Percentiles rank a stretch among this genome's conserved stretches.
phyloP scores from a whole-genome alignment of 2,113 vertebrate species.

The Lasiurus cinereus region DNA sequence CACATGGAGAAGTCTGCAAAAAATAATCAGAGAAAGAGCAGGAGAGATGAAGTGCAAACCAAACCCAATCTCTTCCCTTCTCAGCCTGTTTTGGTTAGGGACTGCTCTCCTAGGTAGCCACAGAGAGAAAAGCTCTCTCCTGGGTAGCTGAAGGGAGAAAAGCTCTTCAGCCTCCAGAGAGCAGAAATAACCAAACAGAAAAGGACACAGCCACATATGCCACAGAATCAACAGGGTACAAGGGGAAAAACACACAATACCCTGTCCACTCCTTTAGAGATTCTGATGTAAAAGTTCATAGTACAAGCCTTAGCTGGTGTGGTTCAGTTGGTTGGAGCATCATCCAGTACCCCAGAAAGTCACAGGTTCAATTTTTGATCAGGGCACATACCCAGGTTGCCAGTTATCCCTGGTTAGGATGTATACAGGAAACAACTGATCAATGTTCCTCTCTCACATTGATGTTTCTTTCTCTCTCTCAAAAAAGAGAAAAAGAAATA shows the following conservation, averaged over 20 bases:
- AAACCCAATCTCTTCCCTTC: background rate
- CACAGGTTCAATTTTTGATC: no score
- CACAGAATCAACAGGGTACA: background rate
- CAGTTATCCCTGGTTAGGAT: no score
- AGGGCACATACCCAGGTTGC: no score
- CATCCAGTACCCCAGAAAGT: no score
- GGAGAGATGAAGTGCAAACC: background rate
- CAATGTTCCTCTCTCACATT: no score
- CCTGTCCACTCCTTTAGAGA: background rate
- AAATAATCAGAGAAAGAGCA: background rate
- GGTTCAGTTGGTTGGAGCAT: no score
- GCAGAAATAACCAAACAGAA: background rate
- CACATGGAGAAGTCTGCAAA: background rate
- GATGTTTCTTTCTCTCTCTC: no score
- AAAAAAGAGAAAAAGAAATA: no score
- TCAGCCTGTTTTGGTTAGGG: background rate
- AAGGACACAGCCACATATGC: background rate
- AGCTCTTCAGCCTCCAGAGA: background rate
- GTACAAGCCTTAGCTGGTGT: no score
- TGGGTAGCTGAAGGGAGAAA: background rate
- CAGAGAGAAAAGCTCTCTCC: background rate
- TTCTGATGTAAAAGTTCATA: background rate
- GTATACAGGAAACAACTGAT: no score
- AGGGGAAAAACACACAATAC: background rate
- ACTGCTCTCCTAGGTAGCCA: background rate